phyloP scores from a whole-genome alignment of 2,113 vertebrate species.

The Tupaia chinensis region DNA sequence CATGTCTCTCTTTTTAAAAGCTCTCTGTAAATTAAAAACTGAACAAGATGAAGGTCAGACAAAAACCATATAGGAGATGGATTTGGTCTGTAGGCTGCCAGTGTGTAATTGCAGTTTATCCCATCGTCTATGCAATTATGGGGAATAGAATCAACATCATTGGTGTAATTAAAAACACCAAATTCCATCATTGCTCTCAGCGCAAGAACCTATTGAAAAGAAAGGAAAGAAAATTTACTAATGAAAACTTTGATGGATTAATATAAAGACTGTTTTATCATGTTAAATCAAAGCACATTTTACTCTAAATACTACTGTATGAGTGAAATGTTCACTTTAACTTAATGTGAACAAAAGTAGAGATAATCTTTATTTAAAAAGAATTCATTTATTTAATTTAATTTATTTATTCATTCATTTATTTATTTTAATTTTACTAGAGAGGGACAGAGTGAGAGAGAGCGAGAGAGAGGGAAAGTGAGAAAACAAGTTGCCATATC shows the following conservation, averaged over 20 bases:
- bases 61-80: background rate
- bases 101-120: background rate
- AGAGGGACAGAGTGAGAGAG: too few species aligned
- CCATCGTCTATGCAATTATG: background rate
- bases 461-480: too few species aligned
- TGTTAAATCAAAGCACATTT: background rate
- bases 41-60: background rate
- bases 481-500: too few species aligned
- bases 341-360: background rate
- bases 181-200: background rate
- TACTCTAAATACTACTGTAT: background rate
- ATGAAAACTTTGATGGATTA: background rate
- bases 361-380: background rate
- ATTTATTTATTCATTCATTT: too few species aligned
- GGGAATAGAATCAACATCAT: background rate
- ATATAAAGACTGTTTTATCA: background rate
- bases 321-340: background rate
- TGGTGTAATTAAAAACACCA: background rate
- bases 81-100: background rate
- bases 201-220: background rate
- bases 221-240: background rate
- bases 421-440: too few species aligned
- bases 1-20: background rate
- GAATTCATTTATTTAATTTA: too few species aligned
- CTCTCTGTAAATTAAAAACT: slow-evolving; percentile 20